Evolutionary conservation across 2,888 invertebrate species (phyloP).

Genomic region (Melanotus villosus): DNA sequence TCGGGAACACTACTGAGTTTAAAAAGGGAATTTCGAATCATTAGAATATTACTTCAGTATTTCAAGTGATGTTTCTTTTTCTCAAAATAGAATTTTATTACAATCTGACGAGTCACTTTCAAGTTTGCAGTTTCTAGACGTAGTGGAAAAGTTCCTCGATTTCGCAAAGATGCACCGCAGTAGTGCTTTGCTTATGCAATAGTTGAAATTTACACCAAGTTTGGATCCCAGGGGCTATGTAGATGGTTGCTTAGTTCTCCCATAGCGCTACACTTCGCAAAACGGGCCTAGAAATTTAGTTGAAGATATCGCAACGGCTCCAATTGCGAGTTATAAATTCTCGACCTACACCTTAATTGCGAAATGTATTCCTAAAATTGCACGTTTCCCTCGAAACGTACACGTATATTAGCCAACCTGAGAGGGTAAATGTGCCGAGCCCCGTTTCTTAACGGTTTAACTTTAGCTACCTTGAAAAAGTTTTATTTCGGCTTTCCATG

Average conservation of each 20-base stretch:
- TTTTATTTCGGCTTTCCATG: conserved; percentile 34
- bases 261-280: conserved; percentile 41
- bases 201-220: conserved; percentile 44
- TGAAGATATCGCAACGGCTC: conserved; percentile 50
- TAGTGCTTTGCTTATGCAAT: conserved; percentile 38
- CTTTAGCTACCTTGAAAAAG: conserved; percentile 46
- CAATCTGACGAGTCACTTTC: not conserved
- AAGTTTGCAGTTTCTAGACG: conserved; percentile 9
- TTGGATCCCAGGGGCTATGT: conserved; percentile 43
- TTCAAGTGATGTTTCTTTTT: too few relatives aligned
- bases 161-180: conserved; percentile 40
- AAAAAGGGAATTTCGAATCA: too few relatives aligned
- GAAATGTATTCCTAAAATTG: conserved; percentile 60
- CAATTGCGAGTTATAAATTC: conserved; percentile 60
- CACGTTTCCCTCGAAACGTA: conserved; percentile 54
- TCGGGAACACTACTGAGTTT: too few relatives aligned
- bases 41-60: too few relatives aligned
- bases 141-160: conserved; percentile 29
- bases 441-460: conserved; percentile 54
- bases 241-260: conserved; percentile 44
- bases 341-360: conserved; percentile 61
- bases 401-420: conserved; percentile 53
- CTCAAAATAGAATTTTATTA: too few relatives aligned
- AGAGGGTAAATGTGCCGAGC: conserved; percentile 41
- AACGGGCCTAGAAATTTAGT: conserved; percentile 44